Base-by-base conservation (phyloP, 2,888 invertebrate species). In the Xanthorhoe spadicearia region DNA sequence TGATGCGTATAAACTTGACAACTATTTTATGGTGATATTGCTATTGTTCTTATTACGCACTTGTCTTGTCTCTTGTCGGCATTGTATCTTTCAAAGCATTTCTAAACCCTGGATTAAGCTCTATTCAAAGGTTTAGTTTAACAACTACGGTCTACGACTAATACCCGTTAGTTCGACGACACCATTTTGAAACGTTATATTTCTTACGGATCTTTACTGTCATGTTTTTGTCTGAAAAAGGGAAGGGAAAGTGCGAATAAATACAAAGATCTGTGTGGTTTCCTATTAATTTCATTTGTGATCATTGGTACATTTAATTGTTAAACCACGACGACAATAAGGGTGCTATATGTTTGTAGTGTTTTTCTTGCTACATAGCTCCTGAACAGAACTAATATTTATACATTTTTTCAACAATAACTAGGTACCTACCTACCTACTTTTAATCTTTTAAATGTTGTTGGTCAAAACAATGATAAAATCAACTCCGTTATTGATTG, bases 121-220 rank as follows among this genome's bases (percentile, higher is more conserved):
- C 35, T 18, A 43, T 52, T 43, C 56, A 52, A 28, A 53, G 38
- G 38, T 43, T 10, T 57, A 57, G 64, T 58, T 53, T 49, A 53
- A 63, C 52, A 46, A 49, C 71, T 66, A 57, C 58, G n/a, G n/a
- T n/a, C n/a, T n/a, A n/a, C n/a, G n/a, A n/a, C n/a, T n/a, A n/a
- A n/a, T n/a, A n/a, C n/a, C n/a, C n/a, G n/a, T n/a, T n/a, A 71
- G 79, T 72, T 73, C 77, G 66, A 65, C 59, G 79, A 79, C 75
- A 74, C 67, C 56, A 48, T 57, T 70, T 71, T 77, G 71, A 73
- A 71, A 73, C 74, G 55, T 53, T 48, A 48, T 46, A 56, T 52
- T 67, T 56, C 49, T 56, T 46, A 35, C 13, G 48, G 35, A 52
- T 62, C 46, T 49, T 52, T 38, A 57, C 56, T 53, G 35, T 65